Evolutionary conservation across 2,797 vertebrate genomes (phyloP).

Genomic region (Uromys caudimaculatus): DNA sequence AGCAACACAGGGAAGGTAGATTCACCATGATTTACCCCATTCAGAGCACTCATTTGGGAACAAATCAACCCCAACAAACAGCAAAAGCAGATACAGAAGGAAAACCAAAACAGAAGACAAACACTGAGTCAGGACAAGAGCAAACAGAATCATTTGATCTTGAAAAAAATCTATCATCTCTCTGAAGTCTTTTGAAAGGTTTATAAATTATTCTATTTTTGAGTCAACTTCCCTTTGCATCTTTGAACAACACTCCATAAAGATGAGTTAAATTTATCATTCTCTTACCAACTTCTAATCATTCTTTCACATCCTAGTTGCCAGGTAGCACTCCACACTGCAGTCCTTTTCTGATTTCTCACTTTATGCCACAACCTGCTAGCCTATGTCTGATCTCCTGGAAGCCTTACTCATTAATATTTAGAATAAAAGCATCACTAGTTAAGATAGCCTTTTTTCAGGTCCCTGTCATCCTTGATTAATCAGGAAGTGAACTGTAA

Average conservation of each 20-base stretch:
- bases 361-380: not conserved
- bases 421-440: conserved; percentile 32
- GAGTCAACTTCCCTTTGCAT: not conserved
- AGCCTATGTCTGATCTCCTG: conserved; percentile 8
- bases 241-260: conserved; percentile 12
- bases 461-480: not conserved
- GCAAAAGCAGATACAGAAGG: conserved; percentile 6
- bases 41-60: not conserved
- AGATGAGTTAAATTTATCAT: conserved; percentile 33
- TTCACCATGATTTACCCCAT: not conserved
- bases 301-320: conserved; percentile 5
- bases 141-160: conserved; percentile 43
- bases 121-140: not conserved
- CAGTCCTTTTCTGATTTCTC: conserved; percentile 27
- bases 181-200: not conserved
- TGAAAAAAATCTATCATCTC: conserved; percentile 50
- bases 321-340: conserved; percentile 10
- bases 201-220: conserved; percentile 51
- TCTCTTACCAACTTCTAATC: conserved; percentile 34
- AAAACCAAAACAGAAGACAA: not conserved
- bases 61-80: not conserved
- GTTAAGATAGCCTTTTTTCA: not conserved
- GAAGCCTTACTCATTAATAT: conserved; percentile 3
- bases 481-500: not conserved
- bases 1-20: not conserved